Conservation (phyloP, 2,888 invertebrate genomes). For the Leucozona laternaria region DNA sequence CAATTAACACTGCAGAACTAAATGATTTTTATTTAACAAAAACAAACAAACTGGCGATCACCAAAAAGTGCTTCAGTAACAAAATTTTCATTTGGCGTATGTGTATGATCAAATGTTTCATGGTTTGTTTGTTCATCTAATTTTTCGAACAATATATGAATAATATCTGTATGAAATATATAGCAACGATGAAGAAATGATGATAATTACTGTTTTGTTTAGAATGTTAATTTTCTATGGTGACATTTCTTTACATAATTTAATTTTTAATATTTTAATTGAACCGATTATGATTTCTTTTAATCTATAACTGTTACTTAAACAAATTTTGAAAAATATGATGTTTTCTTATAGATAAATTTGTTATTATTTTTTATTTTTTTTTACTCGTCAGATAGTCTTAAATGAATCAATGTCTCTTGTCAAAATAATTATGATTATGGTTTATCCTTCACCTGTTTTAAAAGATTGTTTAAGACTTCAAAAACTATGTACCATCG, state of each 20-base stretch:
- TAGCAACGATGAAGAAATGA: slow-evolving; percentile 28
- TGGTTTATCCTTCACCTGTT: too few species aligned
- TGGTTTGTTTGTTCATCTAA: slow-evolving; percentile 63
- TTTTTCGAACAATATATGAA: slow-evolving; percentile 31
- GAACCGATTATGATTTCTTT: not conserved
- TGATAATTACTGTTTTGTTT: slow-evolving; percentile 32
- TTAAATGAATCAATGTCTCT: too few species aligned
- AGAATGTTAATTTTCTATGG: slow-evolving; percentile 45
- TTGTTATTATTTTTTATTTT: too few species aligned
- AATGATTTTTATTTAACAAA: slow-evolving; percentile 63
- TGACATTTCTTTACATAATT: slow-evolving; percentile 11
- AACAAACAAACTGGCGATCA: slow-evolving; percentile 34
- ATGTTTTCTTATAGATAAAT: not conserved
- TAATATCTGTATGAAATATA: slow-evolving; percentile 12
- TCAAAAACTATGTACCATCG: too few species aligned
- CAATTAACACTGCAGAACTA: slow-evolving; percentile 71
- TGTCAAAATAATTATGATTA: too few species aligned
- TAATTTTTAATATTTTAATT: slow-evolving; percentile 14
- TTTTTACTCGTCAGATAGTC: too few species aligned
- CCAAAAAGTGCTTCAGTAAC: slow-evolving; percentile 32
- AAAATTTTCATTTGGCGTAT: slow-evolving; percentile 22
- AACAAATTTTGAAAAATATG: not conserved
- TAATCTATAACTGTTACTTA: not conserved
- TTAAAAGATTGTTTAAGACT: too few species aligned
- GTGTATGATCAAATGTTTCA: slow-evolving; percentile 65